Evolutionary conservation across 2,888 invertebrate genomes (phyloP), one percentile per base, ranked within the genome.

Genomic region (Ariolimax columbianus): DNA sequence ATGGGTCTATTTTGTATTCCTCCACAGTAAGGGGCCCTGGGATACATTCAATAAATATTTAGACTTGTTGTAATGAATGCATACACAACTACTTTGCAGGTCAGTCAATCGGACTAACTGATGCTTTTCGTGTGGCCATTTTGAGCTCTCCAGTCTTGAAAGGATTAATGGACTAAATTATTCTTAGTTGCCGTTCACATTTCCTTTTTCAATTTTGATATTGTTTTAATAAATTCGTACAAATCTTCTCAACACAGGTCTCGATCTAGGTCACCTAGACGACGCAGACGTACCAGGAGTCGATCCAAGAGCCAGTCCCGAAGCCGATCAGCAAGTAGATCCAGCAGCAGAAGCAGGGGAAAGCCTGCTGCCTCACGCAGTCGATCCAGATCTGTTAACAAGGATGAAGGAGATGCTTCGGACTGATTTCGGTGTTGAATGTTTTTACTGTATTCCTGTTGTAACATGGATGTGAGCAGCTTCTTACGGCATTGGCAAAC

Each of bases 261-360:
- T 23, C 40, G 86, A n/a, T 86, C 86, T n/a, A 77, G 88, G n/a
- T 89, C 89, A 26, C 83, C 85, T 36, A 83, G 81, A 30, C 66
- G 88, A 7, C 73, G 82, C 19, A 84, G 81, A 33, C 72, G 81
- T 30, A 72, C 83, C 23, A 77, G 82, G 38, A 70, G 78, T 19
- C 78, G 87, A 7, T 88, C 87, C 0, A 77, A 85, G 33, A 87
- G 86, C 40, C 82, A 79, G 55, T 89, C 89, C 66, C 83, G 70
- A 30, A 88, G 88, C 63, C 77, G 86, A 55, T 87, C 87, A n/a
- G 70, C 82, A 30, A 86, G 87, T n/a, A 86, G 87, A 23, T 87
- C 88, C 75, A 63, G 88, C 47, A 90, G 91, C 87, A 87, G 88
- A 47, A 90, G 90, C 26, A 86, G 89, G 43, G 90, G 85, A 19